Conservation (phyloP, 2,888 invertebrate species). For the Cyrtodaria siliqua region DNA sequence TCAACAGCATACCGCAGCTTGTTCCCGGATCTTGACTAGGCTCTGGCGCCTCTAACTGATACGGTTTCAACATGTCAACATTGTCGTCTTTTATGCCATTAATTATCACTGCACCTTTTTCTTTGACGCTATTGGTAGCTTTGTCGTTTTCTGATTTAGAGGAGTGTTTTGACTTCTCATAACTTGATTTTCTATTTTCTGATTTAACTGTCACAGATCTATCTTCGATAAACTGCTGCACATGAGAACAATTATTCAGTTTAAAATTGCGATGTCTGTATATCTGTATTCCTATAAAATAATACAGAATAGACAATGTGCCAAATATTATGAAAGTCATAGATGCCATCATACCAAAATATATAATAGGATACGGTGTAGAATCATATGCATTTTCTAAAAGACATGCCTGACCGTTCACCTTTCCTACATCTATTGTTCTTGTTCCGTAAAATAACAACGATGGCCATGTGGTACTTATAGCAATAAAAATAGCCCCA, state of each 20-base stretch:
- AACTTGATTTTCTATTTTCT: constrained; percentile 21
- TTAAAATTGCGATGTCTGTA: constrained; percentile 63
- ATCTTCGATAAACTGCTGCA: constrained; percentile 46
- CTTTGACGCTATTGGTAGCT: constrained; percentile 7
- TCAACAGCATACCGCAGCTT: constrained; percentile 38
- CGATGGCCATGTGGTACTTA: constrained; percentile 67
- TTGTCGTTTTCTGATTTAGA: not conserved
- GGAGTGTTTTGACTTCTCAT: not conserved
- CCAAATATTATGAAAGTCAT: constrained; percentile 62
- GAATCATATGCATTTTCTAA: constrained; percentile 54
- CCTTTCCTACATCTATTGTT: constrained; percentile 19
- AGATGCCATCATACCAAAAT: constrained; percentile 53
- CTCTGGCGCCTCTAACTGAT: constrained; percentile 18
- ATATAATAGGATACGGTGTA: constrained; percentile 59
- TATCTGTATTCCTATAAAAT: constrained; percentile 65
- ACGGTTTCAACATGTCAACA: not conserved
- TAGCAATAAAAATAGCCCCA: constrained; percentile 50
- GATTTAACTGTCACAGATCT: constrained; percentile 41
- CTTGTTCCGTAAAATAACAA: constrained; percentile 73
- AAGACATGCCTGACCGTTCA: constrained; percentile 48
- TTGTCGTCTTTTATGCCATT: constrained; percentile 5
- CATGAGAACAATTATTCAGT: constrained; percentile 53
- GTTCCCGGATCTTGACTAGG: constrained; percentile 29
- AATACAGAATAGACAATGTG: constrained; percentile 59
- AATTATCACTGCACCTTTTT: not conserved